A percentile compares a stretch with the other conserved stretches of the same genome.
Evolutionary conservation across 2,888 invertebrate species (phyloP).

Genomic region (Lumbricus terrestris): DNA sequence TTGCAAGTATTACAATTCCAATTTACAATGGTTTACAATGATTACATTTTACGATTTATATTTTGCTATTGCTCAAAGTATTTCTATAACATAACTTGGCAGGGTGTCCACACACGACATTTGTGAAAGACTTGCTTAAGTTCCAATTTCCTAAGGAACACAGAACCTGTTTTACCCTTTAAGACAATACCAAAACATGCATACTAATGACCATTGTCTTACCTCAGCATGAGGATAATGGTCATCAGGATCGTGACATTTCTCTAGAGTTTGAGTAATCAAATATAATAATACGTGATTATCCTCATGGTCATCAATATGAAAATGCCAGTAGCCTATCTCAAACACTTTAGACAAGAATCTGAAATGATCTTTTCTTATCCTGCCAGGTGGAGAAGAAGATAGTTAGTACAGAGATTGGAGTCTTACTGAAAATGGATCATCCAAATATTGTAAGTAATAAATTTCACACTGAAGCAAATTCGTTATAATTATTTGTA

Average conservation of each 20-base stretch:
- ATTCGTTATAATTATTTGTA: too few species aligned
- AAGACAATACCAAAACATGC: neutral
- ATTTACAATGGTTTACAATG: too few species aligned
- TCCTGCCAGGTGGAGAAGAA: constrained; percentile 54
- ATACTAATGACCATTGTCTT: neutral
- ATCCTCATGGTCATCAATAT: neutral
- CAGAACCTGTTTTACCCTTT: neutral
- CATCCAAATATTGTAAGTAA: constrained; percentile 32
- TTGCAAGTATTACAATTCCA: too few species aligned
- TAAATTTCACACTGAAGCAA: neutral
- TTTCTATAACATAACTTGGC: too few species aligned
- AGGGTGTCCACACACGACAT: too few species aligned
- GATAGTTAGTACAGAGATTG: constrained; percentile 51
- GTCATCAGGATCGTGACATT: neutral
- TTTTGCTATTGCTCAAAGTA: too few species aligned
- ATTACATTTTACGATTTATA: too few species aligned
- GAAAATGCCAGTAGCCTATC: neutral
- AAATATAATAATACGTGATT: too few species aligned
- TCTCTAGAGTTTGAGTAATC: too few species aligned
- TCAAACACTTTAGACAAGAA: neutral
- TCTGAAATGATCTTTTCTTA: too few species aligned
- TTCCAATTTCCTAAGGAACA: too few species aligned
- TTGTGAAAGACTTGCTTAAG: too few species aligned
- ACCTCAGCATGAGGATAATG: neutral
- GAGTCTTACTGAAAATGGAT: constrained; percentile 42